Conservation (phyloP, 1,140 invertebrate genomes). For the Procambarus virginalis region DNA sequence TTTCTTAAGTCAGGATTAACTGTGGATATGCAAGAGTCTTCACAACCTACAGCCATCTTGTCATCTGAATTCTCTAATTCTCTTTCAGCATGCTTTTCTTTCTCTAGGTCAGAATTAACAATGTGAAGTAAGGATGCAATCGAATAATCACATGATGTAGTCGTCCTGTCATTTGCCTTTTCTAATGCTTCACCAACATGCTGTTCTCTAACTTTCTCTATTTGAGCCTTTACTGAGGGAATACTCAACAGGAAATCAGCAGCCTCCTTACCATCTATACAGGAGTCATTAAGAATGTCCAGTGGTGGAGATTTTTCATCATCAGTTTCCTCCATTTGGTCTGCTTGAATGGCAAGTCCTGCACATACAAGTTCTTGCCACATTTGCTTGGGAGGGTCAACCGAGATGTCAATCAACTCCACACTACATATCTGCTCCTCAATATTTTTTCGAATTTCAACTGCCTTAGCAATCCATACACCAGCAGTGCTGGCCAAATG, state of each 20-base stretch:
- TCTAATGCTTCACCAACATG: too few relatives aligned
- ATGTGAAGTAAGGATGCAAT: too few relatives aligned
- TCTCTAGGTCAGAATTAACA: too few relatives aligned
- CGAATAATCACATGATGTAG: too few relatives aligned
- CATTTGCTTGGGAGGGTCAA: neutral
- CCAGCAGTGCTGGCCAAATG: neutral
- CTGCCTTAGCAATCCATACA: slow-evolving; percentile 6
- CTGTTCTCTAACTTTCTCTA: too few relatives aligned
- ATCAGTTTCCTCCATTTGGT: neutral
- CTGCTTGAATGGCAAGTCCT: neutral
- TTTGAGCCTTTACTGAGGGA: neutral
- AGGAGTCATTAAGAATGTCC: neutral
- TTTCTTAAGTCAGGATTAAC: too few relatives aligned
- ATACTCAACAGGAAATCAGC: neutral
- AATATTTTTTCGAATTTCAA: neutral
- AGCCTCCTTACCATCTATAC: neutral
- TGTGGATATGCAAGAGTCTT: too few relatives aligned
- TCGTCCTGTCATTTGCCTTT: too few relatives aligned
- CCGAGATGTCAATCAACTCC: neutral
- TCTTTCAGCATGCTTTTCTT: too few relatives aligned
- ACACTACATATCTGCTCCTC: neutral
- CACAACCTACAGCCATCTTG: too few relatives aligned
- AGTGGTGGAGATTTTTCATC: neutral
- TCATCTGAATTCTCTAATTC: too few relatives aligned
- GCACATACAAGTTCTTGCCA: neutral